These are phyloP conservation scores for Florisuga fusca DNA, from an alignment of 2,797 vertebrate species.

Conservation along the genomic window DNA sequence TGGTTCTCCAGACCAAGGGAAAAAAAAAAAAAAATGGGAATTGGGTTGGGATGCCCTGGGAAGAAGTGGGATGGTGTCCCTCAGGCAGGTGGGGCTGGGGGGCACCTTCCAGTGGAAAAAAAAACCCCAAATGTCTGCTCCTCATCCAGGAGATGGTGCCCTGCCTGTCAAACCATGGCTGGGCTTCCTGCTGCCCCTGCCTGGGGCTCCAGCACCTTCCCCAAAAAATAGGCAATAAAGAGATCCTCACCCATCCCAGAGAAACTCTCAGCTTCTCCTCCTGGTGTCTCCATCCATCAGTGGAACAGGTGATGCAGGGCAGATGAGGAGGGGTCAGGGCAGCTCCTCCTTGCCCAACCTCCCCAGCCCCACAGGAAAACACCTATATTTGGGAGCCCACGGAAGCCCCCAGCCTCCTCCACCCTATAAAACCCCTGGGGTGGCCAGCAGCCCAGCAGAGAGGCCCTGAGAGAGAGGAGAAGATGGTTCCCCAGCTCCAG, in stretches of 20 bases:
- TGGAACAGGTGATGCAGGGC: too few species aligned
- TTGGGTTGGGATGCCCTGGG: background rate
- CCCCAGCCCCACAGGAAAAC: constrained; percentile 3
- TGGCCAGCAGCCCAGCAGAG: background rate
- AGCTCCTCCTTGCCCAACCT: too few species aligned
- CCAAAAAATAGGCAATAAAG: accelerated
- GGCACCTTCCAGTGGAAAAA: background rate
- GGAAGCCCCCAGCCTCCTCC: background rate
- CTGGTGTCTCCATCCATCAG: background rate
- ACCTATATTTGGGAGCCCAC: constrained; percentile 61
- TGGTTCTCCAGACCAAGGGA: too few species aligned
- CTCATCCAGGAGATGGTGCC: too few species aligned
- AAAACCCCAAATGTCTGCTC: background rate
- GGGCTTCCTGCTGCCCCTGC: accelerated
- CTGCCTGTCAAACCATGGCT: background rate
- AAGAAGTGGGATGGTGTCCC: background rate
- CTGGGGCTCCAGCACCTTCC: background rate
- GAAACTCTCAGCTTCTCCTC: background rate
- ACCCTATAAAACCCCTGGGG: constrained; percentile 9
- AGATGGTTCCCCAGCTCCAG: constrained; percentile 10
- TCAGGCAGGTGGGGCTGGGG: background rate
- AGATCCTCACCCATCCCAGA: background rate
- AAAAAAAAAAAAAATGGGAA: too few species aligned
- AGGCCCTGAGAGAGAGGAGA: background rate
- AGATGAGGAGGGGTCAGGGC: too few species aligned